Base-by-base conservation (phyloP, 2,113 vertebrate genomes). In the Anser brachyrhynchus region DNA sequence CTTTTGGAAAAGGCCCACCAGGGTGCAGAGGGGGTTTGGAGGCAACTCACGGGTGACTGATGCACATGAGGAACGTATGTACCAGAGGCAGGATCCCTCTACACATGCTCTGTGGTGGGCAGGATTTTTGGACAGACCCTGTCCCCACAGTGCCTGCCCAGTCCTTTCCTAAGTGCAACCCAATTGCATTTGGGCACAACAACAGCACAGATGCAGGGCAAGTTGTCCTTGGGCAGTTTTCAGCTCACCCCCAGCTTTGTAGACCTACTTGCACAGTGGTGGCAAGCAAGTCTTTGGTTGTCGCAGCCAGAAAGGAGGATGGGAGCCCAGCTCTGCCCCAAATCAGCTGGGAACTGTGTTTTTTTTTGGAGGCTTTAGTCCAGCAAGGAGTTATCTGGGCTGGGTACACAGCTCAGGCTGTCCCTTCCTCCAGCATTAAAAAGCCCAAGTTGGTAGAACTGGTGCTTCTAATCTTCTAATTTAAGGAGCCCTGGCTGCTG, bases 141-240 rank as follows among this genome's bases (percentile, higher is more conserved):
- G 23, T 29, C 67, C 26, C 23, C 61, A 44, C 29, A 64, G 17
- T 43, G 31, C 1, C 0, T 25, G 3, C 49, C 57, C 44, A 41
- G 29, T 31, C n/a, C 33, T 54, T 83, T 62, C 41, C 61, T 28
- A 31, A 52, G 61, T 77, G 41, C 18, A 80, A 5, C 11, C 11
- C 39, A 10, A 8, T 3, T 62, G 15, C 1, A 0, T 37, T 62
- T 0, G 1, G 35, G 25, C 23, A 10, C 22, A 67, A 1, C 23
- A 51, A 29, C n/a, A 58, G 18, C 0, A 2, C 0, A 2, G 21
- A 58, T 39, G 16, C n/a, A 90, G 58, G 39, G 33, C 22, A 58
- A 11, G 23, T 77, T 44, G 13, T 61, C 31, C 31, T 26, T 49
- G 19, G 19, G 22, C 8, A 71, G 28, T 74, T 73, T 28, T 70